Percentiles rank a stretch among this genome's conserved stretches.
Evolutionary conservation across 2,888 invertebrate species (phyloP).

Genomic region (Athripsodes cinereus): DNA sequence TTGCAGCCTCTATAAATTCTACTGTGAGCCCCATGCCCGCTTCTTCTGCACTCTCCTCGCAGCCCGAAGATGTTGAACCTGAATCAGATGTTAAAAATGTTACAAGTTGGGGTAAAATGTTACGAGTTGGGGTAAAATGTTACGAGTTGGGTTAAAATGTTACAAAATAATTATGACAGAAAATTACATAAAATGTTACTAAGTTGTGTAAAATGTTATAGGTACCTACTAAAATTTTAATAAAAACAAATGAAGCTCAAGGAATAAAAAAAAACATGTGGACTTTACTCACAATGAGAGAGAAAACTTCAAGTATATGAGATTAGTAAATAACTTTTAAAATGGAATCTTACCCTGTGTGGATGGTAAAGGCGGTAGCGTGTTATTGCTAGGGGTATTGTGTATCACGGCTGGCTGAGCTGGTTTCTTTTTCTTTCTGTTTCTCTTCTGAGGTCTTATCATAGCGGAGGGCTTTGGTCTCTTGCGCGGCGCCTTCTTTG

Average conservation of each 20-base stretch:
- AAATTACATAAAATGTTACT: no score
- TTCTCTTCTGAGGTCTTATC: slow-evolving; percentile 51
- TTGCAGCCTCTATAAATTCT: slow-evolving; percentile 47
- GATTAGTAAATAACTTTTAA: no score
- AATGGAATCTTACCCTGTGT: slow-evolving; percentile 8
- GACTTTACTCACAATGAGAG: background rate
- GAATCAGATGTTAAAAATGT: no score
- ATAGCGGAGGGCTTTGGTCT: slow-evolving; percentile 53
- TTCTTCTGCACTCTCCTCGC: slow-evolving; percentile 58
- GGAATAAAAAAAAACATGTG: no score
- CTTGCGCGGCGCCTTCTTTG: slow-evolving; percentile 62
- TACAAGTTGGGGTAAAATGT: no score
- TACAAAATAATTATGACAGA: no score
- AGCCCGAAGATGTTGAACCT: slow-evolving; percentile 54
- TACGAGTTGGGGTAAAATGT: no score
- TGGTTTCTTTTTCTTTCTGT: slow-evolving; percentile 43
- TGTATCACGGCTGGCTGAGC: slow-evolving; percentile 27
- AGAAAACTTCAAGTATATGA: background rate
- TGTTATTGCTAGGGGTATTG: background rate
- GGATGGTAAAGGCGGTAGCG: slow-evolving; percentile 19
- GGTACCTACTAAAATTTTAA: no score
- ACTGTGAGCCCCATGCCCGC: slow-evolving; percentile 54
- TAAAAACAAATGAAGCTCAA: no score
- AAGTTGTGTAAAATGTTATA: no score
- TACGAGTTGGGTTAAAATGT: no score